Evolutionary conservation across 1,140 invertebrate genomes (phyloP).

Genomic region (Macrosteles quadrilineatus): DNA sequence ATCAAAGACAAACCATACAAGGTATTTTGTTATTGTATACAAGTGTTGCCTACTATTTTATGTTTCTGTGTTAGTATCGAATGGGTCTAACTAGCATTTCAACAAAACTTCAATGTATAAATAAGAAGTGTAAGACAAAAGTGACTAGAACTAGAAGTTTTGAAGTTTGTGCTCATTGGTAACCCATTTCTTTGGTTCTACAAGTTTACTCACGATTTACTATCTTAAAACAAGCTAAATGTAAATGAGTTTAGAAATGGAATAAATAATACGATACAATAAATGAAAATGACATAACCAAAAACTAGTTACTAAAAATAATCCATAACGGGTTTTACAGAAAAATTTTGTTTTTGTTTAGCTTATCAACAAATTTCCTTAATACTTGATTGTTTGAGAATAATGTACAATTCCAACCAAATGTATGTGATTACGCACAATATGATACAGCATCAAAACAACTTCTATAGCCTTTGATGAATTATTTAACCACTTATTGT

Average conservation of each 20-base stretch:
- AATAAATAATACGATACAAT: neutral
- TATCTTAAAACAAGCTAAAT: neutral
- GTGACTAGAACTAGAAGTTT: constrained; percentile 20
- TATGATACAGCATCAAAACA: too few species aligned
- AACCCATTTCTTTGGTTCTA: constrained; percentile 19
- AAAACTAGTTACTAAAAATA: neutral
- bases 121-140: neutral
- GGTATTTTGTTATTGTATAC: neutral
- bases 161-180: constrained; percentile 20
- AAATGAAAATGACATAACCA: neutral
- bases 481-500: too few species aligned
- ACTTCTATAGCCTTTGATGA: too few species aligned
- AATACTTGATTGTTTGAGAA: too few species aligned
- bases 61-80: constrained; percentile 17
- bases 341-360: neutral
- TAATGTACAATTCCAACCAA: too few species aligned
- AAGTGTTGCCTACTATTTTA: neutral
- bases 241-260: neutral
- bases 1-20: too few species aligned
- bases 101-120: neutral
- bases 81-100: constrained; percentile 5
- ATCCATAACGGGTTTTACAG: neutral
- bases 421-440: too few species aligned
- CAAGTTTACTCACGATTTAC: neutral
- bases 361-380: too few species aligned